These are phyloP conservation scores for Marisa cornuarietis DNA, from an alignment of 1,140 invertebrate genomes.

Conservation along the genomic window DNA sequence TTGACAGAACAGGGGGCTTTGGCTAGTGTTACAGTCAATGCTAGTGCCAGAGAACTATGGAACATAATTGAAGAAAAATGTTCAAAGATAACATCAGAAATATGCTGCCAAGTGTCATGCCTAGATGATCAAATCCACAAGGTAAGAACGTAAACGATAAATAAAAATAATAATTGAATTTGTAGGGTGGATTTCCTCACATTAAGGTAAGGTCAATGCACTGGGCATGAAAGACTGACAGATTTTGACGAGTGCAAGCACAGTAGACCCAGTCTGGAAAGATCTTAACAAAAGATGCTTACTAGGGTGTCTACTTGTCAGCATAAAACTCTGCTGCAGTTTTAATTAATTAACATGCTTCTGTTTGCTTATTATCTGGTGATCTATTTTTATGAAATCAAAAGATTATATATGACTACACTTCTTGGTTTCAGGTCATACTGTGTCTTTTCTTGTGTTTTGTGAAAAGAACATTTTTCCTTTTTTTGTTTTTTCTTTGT, in stretches of 20 bases:
- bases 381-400: neutral
- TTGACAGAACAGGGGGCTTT: neutral
- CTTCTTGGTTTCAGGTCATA: neutral
- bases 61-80: constrained; percentile 2
- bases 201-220: neutral
- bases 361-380: neutral
- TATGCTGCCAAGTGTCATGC: neutral
- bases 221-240: too few species aligned
- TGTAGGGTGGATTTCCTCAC: neutral
- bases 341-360: neutral
- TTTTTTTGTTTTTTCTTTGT: neutral
- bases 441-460: neutral
- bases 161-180: neutral
- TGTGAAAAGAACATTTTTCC: neutral
- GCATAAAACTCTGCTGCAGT: neutral
- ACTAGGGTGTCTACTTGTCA: neutral
- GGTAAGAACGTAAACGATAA: neutral
- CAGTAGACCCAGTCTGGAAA: neutral
- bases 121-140: neutral
- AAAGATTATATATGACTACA: neutral
- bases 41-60: neutral
- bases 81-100: neutral
- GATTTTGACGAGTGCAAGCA: neutral
- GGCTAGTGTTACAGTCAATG: neutral
- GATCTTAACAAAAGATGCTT: neutral